A percentile compares a stretch with the other conserved stretches of the same genome.
Evolutionary conservation across 1,140 invertebrate genomes (phyloP).

Genomic region (Ectropis grisescens): DNA sequence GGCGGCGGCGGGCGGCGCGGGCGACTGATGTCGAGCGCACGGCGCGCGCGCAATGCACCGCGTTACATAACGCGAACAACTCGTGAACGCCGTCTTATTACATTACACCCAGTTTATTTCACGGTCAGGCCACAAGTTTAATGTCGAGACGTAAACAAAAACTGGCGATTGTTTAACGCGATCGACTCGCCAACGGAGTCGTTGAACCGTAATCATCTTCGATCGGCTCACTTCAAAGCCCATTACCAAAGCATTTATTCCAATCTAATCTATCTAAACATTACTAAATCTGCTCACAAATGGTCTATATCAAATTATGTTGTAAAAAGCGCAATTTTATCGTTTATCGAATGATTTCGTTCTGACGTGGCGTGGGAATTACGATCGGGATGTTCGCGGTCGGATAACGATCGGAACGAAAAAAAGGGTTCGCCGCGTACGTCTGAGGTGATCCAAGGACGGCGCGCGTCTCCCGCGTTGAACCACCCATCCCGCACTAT

Average conservation of each 20-base stretch:
- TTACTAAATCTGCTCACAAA: too few species aligned
- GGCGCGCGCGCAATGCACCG: slow-evolving; percentile 13
- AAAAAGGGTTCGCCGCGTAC: slow-evolving; percentile 52
- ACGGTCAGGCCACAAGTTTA: slow-evolving; percentile 9
- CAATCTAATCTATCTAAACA: too few species aligned
- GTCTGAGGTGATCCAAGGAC: slow-evolving; percentile 42
- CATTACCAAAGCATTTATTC: slow-evolving; percentile 1
- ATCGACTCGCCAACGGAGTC: slow-evolving; percentile 2
- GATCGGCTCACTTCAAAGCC: slow-evolving; percentile 12
- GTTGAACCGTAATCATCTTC: slow-evolving; percentile 7
- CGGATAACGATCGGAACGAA: slow-evolving; percentile 55
- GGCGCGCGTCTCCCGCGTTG: slow-evolving; percentile 28
- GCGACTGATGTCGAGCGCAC: not conserved
- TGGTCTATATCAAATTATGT: slow-evolving; percentile 14
- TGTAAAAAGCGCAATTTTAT: slow-evolving; percentile 48
- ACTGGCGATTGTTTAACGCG: too few species aligned
- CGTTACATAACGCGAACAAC: slow-evolving; percentile 51
- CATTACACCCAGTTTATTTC: slow-evolving; percentile 12
- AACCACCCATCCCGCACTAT: slow-evolving; percentile 60
- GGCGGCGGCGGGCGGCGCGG: slow-evolving; percentile 6
- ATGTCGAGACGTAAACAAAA: slow-evolving; percentile 8
- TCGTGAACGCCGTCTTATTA: slow-evolving; percentile 10
- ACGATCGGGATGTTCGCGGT: slow-evolving; percentile 49
- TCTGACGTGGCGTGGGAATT: slow-evolving; percentile 49
- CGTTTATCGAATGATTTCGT: slow-evolving; percentile 43